Conservation (phyloP, 2,888 invertebrate genomes). For the Pterostichus niger region DNA sequence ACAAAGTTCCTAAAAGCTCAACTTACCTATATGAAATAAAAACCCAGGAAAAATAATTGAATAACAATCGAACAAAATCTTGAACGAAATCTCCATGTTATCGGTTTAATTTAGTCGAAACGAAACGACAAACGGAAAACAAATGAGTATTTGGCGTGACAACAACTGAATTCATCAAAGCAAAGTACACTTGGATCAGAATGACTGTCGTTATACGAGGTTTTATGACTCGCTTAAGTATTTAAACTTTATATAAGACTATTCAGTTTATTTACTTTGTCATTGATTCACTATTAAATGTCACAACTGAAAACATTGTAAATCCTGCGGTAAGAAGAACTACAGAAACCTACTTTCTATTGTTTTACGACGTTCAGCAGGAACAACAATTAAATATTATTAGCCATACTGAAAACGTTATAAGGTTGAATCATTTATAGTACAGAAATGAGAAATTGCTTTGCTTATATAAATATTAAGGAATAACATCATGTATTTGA, state of each 20-base stretch:
- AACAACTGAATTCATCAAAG: conserved; percentile 37
- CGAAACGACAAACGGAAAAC: conserved; percentile 51
- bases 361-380: too few relatives aligned
- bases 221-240: conserved; percentile 5
- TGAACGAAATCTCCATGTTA: conserved; percentile 38
- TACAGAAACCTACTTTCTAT: too few relatives aligned
- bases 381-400: too few relatives aligned
- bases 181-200: conserved; percentile 28
- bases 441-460: too few relatives aligned
- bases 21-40: neutral
- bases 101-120: conserved; percentile 52
- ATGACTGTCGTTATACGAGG: conserved; percentile 10
- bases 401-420: too few relatives aligned
- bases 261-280: conserved; percentile 24
- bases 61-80: conserved; percentile 49
- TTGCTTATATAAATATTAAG: too few relatives aligned
- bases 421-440: too few relatives aligned
- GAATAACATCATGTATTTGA: too few relatives aligned
- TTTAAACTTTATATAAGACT: conserved; percentile 27
- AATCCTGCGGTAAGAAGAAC: too few relatives aligned
- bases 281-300: conserved; percentile 11
- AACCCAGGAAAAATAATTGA: conserved; percentile 44
- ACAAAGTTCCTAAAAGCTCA: neutral
- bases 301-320: neutral
- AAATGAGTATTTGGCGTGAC: conserved; percentile 57